Evolutionary conservation across 2,888 invertebrate genomes (phyloP).

Genomic region (Aphidius colemani): DNA sequence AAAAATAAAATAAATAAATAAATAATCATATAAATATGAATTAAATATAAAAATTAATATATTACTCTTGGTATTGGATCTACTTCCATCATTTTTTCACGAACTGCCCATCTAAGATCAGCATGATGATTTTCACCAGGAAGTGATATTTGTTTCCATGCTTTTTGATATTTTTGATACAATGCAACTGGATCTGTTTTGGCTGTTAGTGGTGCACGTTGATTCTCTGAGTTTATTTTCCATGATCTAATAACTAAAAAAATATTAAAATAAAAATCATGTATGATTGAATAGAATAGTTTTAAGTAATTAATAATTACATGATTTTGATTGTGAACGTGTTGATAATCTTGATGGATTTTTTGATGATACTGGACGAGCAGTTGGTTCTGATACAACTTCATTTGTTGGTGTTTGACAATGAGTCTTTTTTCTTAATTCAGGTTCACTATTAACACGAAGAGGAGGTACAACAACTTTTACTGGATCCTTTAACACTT

Average conservation of each 20-base stretch:
- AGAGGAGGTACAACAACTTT: slow-evolving; percentile 7
- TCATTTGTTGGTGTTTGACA: slow-evolving; percentile 32
- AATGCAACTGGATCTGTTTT: slow-evolving; percentile 76
- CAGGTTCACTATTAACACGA: slow-evolving; percentile 32
- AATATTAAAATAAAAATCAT: slow-evolving; percentile 14
- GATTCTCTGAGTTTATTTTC: slow-evolving; percentile 57
- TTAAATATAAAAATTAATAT: neutral
- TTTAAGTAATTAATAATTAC: slow-evolving; percentile 37
- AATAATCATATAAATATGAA: slow-evolving; percentile 1
- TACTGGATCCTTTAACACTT: neutral
- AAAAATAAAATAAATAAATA: slow-evolving; percentile 8
- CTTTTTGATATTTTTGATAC: slow-evolving; percentile 75
- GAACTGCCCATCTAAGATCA: slow-evolving; percentile 72
- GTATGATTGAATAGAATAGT: neutral
- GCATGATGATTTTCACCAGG: slow-evolving; percentile 75
- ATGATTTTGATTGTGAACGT: slow-evolving; percentile 43
- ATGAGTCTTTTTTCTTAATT: slow-evolving; percentile 22
- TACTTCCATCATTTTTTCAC: slow-evolving; percentile 70
- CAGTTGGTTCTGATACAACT: slow-evolving; percentile 36
- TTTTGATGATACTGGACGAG: slow-evolving; percentile 4
- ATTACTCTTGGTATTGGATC: slow-evolving; percentile 49
- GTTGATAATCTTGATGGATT: slow-evolving; percentile 34
- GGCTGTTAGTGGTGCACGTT: slow-evolving; percentile 40
- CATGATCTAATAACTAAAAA: slow-evolving; percentile 68
- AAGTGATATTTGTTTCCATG: slow-evolving; percentile 77